These are phyloP conservation scores for Cyanocitta stelleri DNA, from an alignment of 2,113 vertebrate species.

Conservation along the genomic window DNA sequence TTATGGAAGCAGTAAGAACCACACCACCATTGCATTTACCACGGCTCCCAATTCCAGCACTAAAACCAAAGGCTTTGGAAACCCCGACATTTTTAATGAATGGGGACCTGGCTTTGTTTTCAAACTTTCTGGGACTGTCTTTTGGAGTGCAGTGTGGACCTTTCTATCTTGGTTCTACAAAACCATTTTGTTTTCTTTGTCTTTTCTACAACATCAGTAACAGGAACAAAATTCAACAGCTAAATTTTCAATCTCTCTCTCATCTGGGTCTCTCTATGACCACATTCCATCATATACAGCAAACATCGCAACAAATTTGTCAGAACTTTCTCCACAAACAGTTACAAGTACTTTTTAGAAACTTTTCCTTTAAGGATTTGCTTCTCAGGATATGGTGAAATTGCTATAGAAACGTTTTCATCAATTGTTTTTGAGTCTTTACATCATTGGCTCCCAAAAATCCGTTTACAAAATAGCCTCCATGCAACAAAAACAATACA, in stretches of 20 bases:
- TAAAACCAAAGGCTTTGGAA: constrained; percentile 4
- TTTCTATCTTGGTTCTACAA: neutral
- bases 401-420: neutral
- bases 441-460: neutral
- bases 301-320: neutral
- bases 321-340: neutral
- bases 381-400: neutral
- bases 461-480: neutral
- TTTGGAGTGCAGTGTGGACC: neutral
- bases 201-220: neutral
- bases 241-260: neutral
- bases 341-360: neutral
- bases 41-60: neutral
- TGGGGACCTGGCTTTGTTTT: neutral
- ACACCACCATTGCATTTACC: neutral
- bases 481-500: constrained; percentile 16
- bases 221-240: neutral
- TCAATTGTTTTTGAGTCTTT: neutral
- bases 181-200: neutral
- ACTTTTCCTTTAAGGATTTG: neutral
- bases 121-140: neutral
- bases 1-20: neutral
- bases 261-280: neutral
- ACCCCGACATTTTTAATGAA: neutral
- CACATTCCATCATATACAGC: neutral